A percentile compares a stretch with the other conserved stretches of the same genome.
These are phyloP conservation scores for Cheilosia urbana DNA, from an alignment of 2,888 invertebrate species.

Conservation along the genomic window DNA sequence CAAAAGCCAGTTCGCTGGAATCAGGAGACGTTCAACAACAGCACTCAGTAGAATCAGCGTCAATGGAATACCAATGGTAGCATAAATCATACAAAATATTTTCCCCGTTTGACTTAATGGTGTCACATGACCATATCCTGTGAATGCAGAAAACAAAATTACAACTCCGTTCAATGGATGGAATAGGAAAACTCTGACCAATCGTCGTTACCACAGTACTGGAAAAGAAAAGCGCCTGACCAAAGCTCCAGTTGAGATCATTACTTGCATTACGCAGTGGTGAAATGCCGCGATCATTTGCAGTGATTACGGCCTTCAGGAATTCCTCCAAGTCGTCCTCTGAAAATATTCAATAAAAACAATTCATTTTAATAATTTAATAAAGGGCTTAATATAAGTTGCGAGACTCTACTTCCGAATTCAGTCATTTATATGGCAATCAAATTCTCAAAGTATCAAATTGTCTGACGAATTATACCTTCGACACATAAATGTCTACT, in stretches of 20 bases:
- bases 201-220: slow-evolving; percentile 95
- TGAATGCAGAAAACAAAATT: slow-evolving; percentile 29
- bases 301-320: slow-evolving; percentile 89
- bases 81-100: slow-evolving; percentile 94
- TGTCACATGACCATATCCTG: slow-evolving; percentile 95
- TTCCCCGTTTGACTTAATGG: slow-evolving; percentile 94
- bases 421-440: background rate
- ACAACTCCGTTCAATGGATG: background rate
- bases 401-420: background rate
- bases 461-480: background rate
- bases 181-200: slow-evolving; percentile 84
- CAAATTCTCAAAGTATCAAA: no score
- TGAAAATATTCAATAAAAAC: slow-evolving; percentile 61
- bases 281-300: slow-evolving; percentile 91
- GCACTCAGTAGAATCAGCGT: slow-evolving; percentile 93
- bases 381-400: background rate
- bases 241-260: slow-evolving; percentile 95
- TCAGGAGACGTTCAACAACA: slow-evolving; percentile 91
- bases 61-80: slow-evolving; percentile 93
- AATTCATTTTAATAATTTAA: background rate
- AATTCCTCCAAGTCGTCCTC: slow-evolving; percentile 90
- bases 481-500: background rate
- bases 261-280: slow-evolving; percentile 90
- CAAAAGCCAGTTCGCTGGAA: slow-evolving; percentile 89
- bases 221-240: slow-evolving; percentile 94